Evolutionary conservation across 2,888 invertebrate genomes (phyloP), one percentile per base, ranked within the genome.

Genomic region (Leucophenga maculata): DNA sequence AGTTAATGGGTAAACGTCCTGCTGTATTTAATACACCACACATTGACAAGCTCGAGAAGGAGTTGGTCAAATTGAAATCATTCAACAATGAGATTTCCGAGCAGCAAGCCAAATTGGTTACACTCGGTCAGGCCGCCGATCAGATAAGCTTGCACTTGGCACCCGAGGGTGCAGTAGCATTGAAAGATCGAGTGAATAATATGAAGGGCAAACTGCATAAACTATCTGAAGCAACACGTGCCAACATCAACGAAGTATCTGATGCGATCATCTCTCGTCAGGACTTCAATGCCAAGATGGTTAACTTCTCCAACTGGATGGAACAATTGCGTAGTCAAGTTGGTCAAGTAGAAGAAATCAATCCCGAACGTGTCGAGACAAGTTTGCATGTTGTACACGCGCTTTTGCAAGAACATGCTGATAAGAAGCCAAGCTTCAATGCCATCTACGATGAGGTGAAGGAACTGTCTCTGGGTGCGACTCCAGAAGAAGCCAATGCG

Each of bases 11-110:
- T 14, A 90, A 91, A 71, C 91, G 92, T 71, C 90, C 91, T 3
- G 85, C 91, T 9, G 91, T 92, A 46, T 86, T 93, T 0, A 92
- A 92, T 75, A 92, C 93, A 0, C 93, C 94, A 1, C 93, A 94
- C 83, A 90, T 93, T 1, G 93, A 92, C 70, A 94, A 94, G 81
- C 88, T 96, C 26, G 95, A 95, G 83, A 91, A 93, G 73, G 93
- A 95, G 86, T 87, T 96, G 55, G 92, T 92, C 50, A 92, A 93
- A 84, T 87, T 95, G 0, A 95, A 95, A 86, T 93, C 94, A 1
- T 93, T 94, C 74, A 94, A 94, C 75, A 95, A 95, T 81, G 95
- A 96, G 85, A 93, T 97, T 75, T 93, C 94, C 0, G 94, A 94
- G 83, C 95, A 96, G 79, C 95, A 95, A 88, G 94, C 94, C 0